These are phyloP conservation scores for Acanthosepion pharaonis DNA, from an alignment of 2,888 invertebrate genomes.

Conservation along the genomic window DNA sequence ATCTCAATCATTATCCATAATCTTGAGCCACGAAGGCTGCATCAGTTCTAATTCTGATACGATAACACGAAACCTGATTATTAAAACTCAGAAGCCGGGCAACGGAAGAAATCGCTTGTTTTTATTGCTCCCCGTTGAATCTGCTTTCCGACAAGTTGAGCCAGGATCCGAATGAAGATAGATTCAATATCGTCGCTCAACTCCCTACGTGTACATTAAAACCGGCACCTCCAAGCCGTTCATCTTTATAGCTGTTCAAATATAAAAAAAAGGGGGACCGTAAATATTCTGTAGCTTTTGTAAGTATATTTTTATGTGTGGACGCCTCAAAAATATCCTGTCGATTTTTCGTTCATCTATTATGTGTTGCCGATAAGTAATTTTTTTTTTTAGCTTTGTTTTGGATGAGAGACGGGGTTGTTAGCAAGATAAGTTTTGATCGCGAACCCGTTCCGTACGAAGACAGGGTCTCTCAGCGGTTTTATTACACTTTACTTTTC, in stretches of 20 bases:
- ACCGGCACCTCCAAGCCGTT: no score
- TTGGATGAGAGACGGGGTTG: no score
- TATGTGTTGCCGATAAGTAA: no score
- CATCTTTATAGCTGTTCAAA: background rate
- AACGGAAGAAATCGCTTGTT: background rate
- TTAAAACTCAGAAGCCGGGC: background rate
- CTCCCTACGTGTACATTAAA: background rate
- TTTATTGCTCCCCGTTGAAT: slow-evolving; percentile 15
- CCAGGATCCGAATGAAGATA: background rate
- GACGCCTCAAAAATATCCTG: background rate
- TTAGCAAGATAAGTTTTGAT: no score
- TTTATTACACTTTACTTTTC: no score
- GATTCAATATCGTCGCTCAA: background rate
- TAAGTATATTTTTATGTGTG: background rate
- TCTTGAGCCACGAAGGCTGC: background rate
- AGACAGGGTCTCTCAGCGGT: no score
- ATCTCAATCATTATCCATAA: background rate
- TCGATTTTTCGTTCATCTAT: background rate
- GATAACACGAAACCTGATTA: background rate
- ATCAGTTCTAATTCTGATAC: background rate
- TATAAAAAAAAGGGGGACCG: background rate
- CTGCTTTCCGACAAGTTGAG: background rate
- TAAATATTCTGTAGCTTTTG: slow-evolving; percentile 33
- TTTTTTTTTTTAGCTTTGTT: no score
- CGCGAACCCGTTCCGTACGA: no score